Percentiles rank a stretch among this genome's conserved stretches.
These are phyloP conservation scores for Microctonus brassicae DNA, from an alignment of 2,888 invertebrate species.

Conservation along the genomic window DNA sequence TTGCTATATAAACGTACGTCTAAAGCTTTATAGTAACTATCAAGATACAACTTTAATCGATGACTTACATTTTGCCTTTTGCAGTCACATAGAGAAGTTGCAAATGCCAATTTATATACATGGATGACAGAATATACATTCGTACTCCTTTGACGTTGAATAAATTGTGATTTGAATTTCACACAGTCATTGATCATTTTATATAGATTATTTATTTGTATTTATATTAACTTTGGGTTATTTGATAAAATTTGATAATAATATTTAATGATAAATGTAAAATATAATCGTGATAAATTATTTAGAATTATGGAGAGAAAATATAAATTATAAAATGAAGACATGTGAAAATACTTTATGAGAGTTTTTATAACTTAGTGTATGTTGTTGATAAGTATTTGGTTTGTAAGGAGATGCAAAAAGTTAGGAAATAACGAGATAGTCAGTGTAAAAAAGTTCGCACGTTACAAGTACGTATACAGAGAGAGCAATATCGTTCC, in stretches of 20 bases:
- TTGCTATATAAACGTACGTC: neutral
- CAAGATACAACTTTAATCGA: constrained; percentile 17
- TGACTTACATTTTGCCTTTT: neutral
- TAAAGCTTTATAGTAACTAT: neutral
- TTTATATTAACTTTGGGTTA: too few relatives aligned
- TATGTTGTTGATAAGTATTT: neutral
- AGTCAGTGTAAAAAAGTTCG: neutral
- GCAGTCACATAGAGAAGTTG: neutral
- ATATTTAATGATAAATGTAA: too few relatives aligned
- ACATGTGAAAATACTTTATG: neutral
- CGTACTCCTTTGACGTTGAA: neutral
- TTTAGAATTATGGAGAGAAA: too few relatives aligned
- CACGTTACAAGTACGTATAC: neutral
- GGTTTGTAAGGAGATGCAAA: neutral
- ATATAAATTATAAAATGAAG: too few relatives aligned
- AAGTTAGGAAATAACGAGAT: neutral
- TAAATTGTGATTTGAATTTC: constrained; percentile 3
- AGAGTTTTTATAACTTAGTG: too few relatives aligned
- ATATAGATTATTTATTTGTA: neutral
- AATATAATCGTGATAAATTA: too few relatives aligned
- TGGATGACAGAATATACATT: neutral
- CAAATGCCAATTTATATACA: neutral
- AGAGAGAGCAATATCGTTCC: neutral
- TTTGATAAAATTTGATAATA: too few relatives aligned
- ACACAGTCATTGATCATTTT: neutral